Evolutionary conservation across 1,140 invertebrate genomes (phyloP).

Genomic region (Hyphantria cunea): DNA sequence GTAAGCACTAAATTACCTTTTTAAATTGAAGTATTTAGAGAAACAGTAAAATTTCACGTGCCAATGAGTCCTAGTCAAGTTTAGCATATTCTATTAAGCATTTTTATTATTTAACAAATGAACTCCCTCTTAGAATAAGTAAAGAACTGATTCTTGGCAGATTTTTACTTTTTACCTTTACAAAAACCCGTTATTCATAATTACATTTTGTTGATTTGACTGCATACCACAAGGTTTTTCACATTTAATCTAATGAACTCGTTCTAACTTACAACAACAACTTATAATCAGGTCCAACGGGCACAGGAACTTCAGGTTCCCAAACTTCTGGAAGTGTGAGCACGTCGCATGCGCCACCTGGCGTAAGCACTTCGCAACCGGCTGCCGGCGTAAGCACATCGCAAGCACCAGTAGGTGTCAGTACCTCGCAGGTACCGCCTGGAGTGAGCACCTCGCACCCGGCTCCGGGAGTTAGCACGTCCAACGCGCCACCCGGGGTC

Average conservation of each 20-base stretch:
- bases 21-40: no score
- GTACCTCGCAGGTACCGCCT: slow-evolving; percentile 31
- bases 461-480: slow-evolving; percentile 34
- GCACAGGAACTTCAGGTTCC: slow-evolving; percentile 16
- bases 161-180: no score
- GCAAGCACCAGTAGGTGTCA: slow-evolving; percentile 29
- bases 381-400: slow-evolving; percentile 31
- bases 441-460: slow-evolving; percentile 37
- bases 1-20: slow-evolving; percentile 21
- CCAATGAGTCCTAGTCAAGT: no score
- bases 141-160: no score
- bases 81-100: no score
- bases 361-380: slow-evolving; percentile 30
- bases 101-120: no score
- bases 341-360: slow-evolving; percentile 27
- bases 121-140: no score
- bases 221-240: no score
- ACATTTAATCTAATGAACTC: neutral
- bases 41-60: no score
- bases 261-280: neutral
- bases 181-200: no score
- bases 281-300: slow-evolving; percentile 6
- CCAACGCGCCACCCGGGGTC: slow-evolving; percentile 35
- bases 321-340: slow-evolving; percentile 38
- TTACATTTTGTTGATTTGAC: no score